Evolutionary conservation across 2,797 vertebrate species (phyloP), one percentile per base, ranked within the genome.

Genomic region (Zenarchopterus dispar): DNA sequence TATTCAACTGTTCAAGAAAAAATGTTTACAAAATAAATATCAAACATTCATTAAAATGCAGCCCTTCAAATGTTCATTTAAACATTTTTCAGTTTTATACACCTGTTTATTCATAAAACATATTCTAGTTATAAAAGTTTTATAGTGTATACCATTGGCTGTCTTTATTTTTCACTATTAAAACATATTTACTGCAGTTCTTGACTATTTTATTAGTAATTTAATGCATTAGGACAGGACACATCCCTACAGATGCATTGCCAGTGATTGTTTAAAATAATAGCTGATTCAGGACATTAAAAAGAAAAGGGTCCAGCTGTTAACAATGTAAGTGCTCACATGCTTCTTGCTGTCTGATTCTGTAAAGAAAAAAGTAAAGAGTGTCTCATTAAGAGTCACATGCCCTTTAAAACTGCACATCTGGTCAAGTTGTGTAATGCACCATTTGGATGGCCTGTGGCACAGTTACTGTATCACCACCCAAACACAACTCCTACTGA

Each of bases 401-500:
- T 80, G 73, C 65, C 64, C 61, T 80, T 62, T 56, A 73, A 84
- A 85, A 68, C 54, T 51, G 81, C 85, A 87, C 91, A 92, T 92
- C 87, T 91, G 91, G 85, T 67, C 28, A n/a, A 41, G 82, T 86
- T 88, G 88, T 89, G 75, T 88, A 88, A 91, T 43, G 67, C 61
- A 65, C 67, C 61, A 67, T 79, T 77, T 70, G 72, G 62, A 81
- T 53, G 60, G 72, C 75, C 67, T 46, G 71, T 62, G 45, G 73
- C 67, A 60, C 45, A 58, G 52, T 63, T 70, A 52, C 24, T 15
- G n/a, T 61, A 62, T 60, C 60, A 75, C 44, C 79, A 80, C 73
- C 76, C 76, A 81, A 82, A 87, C 74, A 80, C 62, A 50, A 57
- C 62, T 62, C 56, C 60, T 0, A 19, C 8, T 8, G 28, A 72